phyloP scores from a whole-genome alignment of 2,888 invertebrate species.

The Druceiella hillmani region DNA sequence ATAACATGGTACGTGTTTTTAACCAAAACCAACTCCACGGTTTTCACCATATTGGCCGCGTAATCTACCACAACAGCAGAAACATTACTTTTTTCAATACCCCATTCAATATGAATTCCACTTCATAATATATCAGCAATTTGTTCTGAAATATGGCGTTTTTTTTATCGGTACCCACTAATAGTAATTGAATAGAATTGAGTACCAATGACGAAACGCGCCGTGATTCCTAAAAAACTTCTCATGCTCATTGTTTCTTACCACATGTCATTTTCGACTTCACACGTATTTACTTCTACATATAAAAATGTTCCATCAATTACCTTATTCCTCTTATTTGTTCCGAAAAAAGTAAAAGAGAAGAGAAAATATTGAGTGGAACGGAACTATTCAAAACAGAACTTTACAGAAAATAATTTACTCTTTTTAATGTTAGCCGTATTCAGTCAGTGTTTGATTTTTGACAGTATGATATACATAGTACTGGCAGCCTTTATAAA shows the following conservation, averaged over 20 bases:
- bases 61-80: too few species aligned
- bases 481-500: too few species aligned
- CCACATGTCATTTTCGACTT: constrained; percentile 4
- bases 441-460: constrained; percentile 21
- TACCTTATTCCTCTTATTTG: too few species aligned
- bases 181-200: constrained; percentile 27
- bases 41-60: constrained; percentile 28
- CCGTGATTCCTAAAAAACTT: constrained; percentile 29
- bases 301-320: constrained; percentile 19
- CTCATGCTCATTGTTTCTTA: constrained; percentile 18
- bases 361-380: constrained; percentile 21
- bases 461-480: too few species aligned
- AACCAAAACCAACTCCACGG: constrained; percentile 27
- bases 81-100: too few species aligned
- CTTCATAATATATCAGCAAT: constrained; percentile 25
- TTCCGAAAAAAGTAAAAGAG: constrained; percentile 22
- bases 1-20: constrained; percentile 30
- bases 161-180: constrained; percentile 29
- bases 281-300: constrained; percentile 19
- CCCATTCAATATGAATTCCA: constrained; percentile 25
- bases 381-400: constrained; percentile 19
- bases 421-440: constrained; percentile 24
- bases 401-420: constrained; percentile 21
- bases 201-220: constrained; percentile 28
- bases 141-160: constrained; percentile 30